phyloP scores from a whole-genome alignment of 2,113 vertebrate genomes.

The Xenus cinereus region DNA sequence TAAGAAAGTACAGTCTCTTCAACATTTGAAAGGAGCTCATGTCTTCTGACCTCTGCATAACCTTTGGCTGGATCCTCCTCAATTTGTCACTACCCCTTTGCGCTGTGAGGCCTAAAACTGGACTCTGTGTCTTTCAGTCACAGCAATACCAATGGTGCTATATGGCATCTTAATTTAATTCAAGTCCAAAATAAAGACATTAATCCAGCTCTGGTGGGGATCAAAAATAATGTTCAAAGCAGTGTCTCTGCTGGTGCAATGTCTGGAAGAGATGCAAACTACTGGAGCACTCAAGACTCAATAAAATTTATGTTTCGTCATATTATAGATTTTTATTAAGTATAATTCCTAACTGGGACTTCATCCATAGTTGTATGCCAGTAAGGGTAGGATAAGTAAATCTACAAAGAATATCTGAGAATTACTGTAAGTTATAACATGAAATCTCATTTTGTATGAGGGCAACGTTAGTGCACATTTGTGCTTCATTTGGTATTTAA shows the following conservation, averaged over 20 bases:
- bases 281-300: not conserved
- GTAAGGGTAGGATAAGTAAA: not conserved
- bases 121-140: not conserved
- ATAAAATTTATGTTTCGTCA: not conserved
- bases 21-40: not conserved
- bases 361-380: not conserved
- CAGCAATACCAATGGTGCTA: not conserved
- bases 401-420: not conserved
- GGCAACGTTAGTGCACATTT: not conserved
- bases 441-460: not conserved
- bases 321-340: not conserved
- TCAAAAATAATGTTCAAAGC: not conserved
- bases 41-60: not conserved
- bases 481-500: not conserved
- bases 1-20: not conserved
- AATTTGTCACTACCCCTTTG: not conserved
- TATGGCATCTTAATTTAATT: not conserved
- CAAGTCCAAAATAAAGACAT: not conserved
- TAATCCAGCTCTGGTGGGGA: not conserved
- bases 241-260: not conserved
- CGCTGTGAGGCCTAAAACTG: not conserved
- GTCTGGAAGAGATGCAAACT: not conserved
- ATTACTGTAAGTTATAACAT: not conserved
- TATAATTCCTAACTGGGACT: not conserved
- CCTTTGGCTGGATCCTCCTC: not conserved